A percentile compares a stretch with the other conserved stretches of the same genome.
phyloP scores from a whole-genome alignment of 2,113 vertebrate species.

The Grantiella picta region DNA sequence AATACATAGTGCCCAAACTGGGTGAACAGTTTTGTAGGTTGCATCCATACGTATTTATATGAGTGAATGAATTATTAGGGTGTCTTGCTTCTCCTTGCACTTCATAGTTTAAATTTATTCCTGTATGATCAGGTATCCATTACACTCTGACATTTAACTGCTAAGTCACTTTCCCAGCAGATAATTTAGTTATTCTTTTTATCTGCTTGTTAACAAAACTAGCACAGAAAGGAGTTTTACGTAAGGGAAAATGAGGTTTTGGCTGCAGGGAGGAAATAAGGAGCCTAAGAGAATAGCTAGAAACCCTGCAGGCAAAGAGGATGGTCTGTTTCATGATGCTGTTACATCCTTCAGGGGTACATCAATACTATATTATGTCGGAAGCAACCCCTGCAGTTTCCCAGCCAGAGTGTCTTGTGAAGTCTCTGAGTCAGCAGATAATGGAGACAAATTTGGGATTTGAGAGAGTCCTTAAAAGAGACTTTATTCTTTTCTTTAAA shows the following conservation, averaged over 20 bases:
- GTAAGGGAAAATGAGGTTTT: not conserved
- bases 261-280: not conserved
- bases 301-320: constrained; percentile 37
- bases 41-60: constrained; percentile 32
- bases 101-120: constrained; percentile 30
- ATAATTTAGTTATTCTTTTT: constrained; percentile 48
- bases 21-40: not conserved
- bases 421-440: constrained; percentile 57
- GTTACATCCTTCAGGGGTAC: constrained; percentile 19
- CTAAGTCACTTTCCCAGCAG: not conserved
- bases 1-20: not conserved
- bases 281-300: constrained; percentile 15
- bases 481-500: not conserved
- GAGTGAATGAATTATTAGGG: constrained; percentile 16
- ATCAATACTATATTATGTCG: constrained; percentile 7
- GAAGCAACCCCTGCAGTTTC: constrained; percentile 53
- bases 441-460: constrained; percentile 19
- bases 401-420: constrained; percentile 33
- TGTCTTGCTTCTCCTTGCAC: constrained; percentile 5
- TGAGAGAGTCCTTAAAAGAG: not conserved
- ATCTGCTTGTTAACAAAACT: constrained; percentile 35
- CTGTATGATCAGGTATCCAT: constrained; percentile 19
- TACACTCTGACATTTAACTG: constrained; percentile 5
- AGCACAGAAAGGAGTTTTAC: not conserved
- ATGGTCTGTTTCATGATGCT: constrained; percentile 17